Conservation (phyloP, 2,113 vertebrate genomes). For the Rhinogobius similis region DNA sequence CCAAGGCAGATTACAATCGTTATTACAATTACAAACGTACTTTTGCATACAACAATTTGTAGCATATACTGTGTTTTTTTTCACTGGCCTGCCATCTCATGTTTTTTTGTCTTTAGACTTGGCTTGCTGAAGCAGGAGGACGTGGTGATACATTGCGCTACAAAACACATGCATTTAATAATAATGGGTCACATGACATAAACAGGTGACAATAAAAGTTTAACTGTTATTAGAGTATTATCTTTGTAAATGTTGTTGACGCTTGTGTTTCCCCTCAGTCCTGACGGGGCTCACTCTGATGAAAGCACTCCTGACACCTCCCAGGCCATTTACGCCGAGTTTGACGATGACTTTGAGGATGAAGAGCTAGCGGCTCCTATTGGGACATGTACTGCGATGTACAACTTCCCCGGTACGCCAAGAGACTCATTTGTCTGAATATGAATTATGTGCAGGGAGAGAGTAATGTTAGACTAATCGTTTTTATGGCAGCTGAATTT, state of each 20-base stretch:
- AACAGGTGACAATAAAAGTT: constrained; percentile 75
- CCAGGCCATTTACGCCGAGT: constrained; percentile 85
- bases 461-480: constrained; percentile 11
- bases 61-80: background rate
- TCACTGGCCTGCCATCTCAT: background rate
- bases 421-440: background rate
- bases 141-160: constrained; percentile 79
- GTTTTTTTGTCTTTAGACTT: constrained; percentile 69
- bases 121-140: constrained; percentile 84
- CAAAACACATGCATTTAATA: constrained; percentile 75
- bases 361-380: constrained; percentile 82
- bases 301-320: constrained; percentile 80
- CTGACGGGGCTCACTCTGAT: constrained; percentile 79
- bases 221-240: constrained; percentile 2
- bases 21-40: background rate
- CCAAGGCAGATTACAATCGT: background rate
- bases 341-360: constrained; percentile 88
- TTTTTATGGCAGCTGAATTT: background rate
- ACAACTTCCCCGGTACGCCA: constrained; percentile 85
- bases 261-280: constrained; percentile 58
- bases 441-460: background rate
- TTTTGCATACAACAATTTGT: background rate
- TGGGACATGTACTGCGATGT: constrained; percentile 87
- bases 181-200: constrained; percentile 78
- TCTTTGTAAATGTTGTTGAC: background rate